Evolutionary conservation across 2,797 vertebrate genomes (phyloP), one percentile per base, ranked within the genome.

Genomic region (Melanotaenia parkinsoni): DNA sequence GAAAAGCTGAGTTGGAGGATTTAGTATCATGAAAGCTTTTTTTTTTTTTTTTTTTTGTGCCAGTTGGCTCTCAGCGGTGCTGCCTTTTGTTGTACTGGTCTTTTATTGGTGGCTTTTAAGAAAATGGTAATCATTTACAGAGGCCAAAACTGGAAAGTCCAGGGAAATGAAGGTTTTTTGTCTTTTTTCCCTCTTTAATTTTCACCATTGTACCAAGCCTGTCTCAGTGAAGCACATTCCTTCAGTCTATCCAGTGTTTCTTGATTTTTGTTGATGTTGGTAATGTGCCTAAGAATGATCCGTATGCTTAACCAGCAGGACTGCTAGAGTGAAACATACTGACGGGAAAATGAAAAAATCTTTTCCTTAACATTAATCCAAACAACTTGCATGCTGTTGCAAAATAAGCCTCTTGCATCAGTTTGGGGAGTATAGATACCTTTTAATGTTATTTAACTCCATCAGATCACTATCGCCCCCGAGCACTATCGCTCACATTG

Each of bases 231-330:
- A 58, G 60, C 59, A 24, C 73, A 56, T 80, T 81, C 81, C 79
- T 85, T 82, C 71, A 45, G 81, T 80, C 79, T 82, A 65, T 86
- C 84, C 85, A 76, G 66, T 60, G 71, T 82, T 88, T 76, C 79
- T 79, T 64, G 47, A 67, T 73, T 77, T 71, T 60, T 91, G 87
- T 90, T 89, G 82, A 85, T 43, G 24, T 81, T 89, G 89, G 80
- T 74, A 24, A 20, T 56, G 45, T 28, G 82, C 89, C 86, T 92
- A 37, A 73, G 37, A 75, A 57, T 4, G 54, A 83, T 81, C 63
- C 74, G 57, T 68, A 40, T 70, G 75, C 38, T 72, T 71, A 75
- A 79, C 63, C 77, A 79, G 82, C 61, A 26, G 26, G 14, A n/a
- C 66, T 58, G 77, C 65, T 58, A 58, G 63, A 65, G 38, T 35